phyloP scores from a whole-genome alignment of 1,140 invertebrate genomes.

The Hylyphantes graminicola region DNA sequence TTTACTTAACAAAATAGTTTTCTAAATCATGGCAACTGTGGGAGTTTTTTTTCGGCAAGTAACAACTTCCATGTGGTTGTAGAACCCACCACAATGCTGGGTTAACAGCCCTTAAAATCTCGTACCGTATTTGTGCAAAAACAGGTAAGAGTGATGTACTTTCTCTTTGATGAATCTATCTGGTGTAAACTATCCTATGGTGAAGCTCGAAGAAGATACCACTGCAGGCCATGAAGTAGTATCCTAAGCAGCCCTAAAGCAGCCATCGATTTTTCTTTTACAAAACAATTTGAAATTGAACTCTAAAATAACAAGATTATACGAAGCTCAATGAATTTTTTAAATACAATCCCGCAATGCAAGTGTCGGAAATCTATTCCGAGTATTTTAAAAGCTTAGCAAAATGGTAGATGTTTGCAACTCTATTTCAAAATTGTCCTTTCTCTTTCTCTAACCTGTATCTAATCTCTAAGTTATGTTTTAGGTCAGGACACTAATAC shows the following conservation, averaged over 20 bases:
- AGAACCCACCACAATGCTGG: conserved; percentile 6
- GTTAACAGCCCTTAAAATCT: conserved; percentile 23
- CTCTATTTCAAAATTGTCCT: background rate
- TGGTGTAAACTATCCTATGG: background rate
- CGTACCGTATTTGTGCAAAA: conserved; percentile 6
- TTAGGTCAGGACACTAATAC: background rate
- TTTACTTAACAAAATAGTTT: conserved; percentile 13
- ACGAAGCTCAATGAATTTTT: background rate
- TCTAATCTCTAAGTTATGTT: background rate
- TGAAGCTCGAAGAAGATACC: background rate
- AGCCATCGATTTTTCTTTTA: conserved; percentile 4
- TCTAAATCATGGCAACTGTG: conserved; percentile 32
- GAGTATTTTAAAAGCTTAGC: background rate
- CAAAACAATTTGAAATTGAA: background rate
- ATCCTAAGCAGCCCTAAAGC: background rate
- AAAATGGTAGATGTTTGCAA: background rate
- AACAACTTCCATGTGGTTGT: background rate
- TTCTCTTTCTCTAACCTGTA: conserved; percentile 12
- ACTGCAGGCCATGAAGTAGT: background rate
- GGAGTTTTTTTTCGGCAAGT: conserved; percentile 14
- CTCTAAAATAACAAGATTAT: conserved; percentile 1
- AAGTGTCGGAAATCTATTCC: background rate
- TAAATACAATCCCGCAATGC: background rate
- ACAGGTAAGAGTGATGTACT: conserved; percentile 2
- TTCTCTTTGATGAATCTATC: background rate